Percentiles rank a stretch among this genome's conserved stretches.
phyloP scores from a whole-genome alignment of 2,888 invertebrate genomes.

The Yponomeuta sedellus region DNA sequence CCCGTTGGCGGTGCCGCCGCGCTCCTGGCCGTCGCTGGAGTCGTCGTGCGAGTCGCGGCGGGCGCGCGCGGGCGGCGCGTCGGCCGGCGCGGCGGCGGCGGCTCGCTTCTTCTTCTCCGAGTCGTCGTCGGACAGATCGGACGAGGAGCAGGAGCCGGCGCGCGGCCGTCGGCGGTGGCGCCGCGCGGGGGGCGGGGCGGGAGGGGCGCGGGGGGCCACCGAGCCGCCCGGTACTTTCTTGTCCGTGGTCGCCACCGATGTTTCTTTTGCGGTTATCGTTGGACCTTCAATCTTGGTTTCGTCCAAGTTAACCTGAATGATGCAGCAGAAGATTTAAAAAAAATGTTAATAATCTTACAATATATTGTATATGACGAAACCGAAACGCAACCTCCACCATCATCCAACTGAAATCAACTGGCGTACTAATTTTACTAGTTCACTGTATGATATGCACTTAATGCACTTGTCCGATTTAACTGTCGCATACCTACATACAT shows the following conservation, averaged over 20 bases:
- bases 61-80: slow-evolving; percentile 77
- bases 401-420: too few relatives aligned
- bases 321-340: not conserved
- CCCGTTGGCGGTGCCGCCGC: slow-evolving; percentile 78
- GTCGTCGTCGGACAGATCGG: slow-evolving; percentile 95
- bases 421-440: too few relatives aligned
- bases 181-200: slow-evolving; percentile 52
- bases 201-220: slow-evolving; percentile 34
- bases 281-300: slow-evolving; percentile 24
- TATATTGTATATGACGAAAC: too few relatives aligned
- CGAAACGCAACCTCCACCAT: too few relatives aligned
- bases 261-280: slow-evolving; percentile 32
- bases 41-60: slow-evolving; percentile 90
- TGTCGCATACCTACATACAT: too few relatives aligned
- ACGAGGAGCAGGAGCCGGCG: slow-evolving; percentile 92
- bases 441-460: too few relatives aligned
- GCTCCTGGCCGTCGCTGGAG: slow-evolving; percentile 90
- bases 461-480: too few relatives aligned
- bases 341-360: too few relatives aligned
- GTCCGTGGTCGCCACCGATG: slow-evolving; percentile 5
- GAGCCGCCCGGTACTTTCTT: slow-evolving; percentile 18
- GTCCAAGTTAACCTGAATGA: slow-evolving; percentile 44
- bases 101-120: slow-evolving; percentile 90
- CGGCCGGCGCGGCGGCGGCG: slow-evolving; percentile 78
- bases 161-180: slow-evolving; percentile 56